These are phyloP conservation scores for Melierax canorus DNA, from an alignment of 2,113 vertebrate species.

Conservation along the genomic window DNA sequence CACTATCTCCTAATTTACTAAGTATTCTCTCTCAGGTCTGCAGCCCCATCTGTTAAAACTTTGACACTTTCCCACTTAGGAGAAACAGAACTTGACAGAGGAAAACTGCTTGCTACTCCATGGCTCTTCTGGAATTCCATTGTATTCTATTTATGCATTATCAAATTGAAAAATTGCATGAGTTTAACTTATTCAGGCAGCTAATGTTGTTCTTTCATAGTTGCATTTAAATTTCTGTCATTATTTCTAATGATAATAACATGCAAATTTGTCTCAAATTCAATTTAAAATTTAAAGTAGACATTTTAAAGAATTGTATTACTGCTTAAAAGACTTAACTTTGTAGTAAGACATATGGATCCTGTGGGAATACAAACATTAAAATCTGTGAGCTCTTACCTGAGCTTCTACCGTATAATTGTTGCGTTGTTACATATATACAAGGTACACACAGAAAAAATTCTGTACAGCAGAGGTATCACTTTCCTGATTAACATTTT, in stretches of 20 bases:
- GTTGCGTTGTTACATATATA: neutral
- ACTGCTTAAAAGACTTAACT: neutral
- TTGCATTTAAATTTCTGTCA: neutral
- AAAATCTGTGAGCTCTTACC: neutral
- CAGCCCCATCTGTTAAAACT: neutral
- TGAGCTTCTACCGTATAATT: neutral
- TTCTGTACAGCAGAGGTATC: neutral
- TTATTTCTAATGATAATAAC: neutral
- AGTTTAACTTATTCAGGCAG: neutral
- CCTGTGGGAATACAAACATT: neutral
- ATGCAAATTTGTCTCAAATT: neutral
- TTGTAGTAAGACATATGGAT: neutral
- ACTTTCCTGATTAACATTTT: neutral
- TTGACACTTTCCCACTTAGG: neutral
- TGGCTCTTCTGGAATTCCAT: neutral
- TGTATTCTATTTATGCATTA: neutral
- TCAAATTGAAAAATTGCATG: neutral
- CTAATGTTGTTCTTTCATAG: neutral
- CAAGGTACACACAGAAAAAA: neutral
- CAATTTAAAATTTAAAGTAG: neutral
- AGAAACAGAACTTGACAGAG: neutral
- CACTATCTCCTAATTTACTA: neutral
- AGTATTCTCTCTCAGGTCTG: neutral
- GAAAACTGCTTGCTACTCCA: neutral
- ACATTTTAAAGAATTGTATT: neutral